Conservation (phyloP, 1,140 invertebrate genomes). For the Macrotrachela quadricornifera region DNA sequence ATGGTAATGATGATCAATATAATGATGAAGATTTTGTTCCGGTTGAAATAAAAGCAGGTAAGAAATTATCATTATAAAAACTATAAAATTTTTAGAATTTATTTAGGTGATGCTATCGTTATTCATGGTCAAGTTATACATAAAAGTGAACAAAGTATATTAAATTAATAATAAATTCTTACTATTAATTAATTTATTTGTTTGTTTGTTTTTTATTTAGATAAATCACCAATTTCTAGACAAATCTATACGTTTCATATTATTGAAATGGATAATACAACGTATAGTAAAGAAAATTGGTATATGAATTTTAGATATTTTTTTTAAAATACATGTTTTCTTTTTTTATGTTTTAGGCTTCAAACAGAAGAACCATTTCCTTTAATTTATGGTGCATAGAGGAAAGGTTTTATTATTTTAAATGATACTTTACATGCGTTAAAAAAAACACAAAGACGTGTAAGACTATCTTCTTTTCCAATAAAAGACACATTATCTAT, state of each 20-base stretch:
- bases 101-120: conserved; percentile 56
- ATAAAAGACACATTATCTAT: no score
- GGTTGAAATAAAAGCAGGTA: conserved; percentile 55
- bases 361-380: no score
- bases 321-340: no score
- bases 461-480: no score
- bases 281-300: conserved; percentile 7
- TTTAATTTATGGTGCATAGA: no score
- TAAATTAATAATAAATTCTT: no score
- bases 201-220: no score
- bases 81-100: conserved; percentile 8
- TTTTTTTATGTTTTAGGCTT: no score
- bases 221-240: conserved; percentile 56
- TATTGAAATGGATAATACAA: neutral
- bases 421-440: no score
- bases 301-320: neutral
- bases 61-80: neutral
- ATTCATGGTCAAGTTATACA: conserved; percentile 82
- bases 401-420: no score
- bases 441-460: no score
- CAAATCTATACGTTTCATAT: conserved; percentile 66
- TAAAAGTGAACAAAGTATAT: conserved; percentile 49
- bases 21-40: conserved; percentile 52
- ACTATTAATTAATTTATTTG: no score
- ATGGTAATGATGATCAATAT: conserved; percentile 41